Evolutionary conservation across 2,113 vertebrate species (phyloP), one percentile per base, ranked within the genome.

Genomic region (Pyrgilauda ruficollis): DNA sequence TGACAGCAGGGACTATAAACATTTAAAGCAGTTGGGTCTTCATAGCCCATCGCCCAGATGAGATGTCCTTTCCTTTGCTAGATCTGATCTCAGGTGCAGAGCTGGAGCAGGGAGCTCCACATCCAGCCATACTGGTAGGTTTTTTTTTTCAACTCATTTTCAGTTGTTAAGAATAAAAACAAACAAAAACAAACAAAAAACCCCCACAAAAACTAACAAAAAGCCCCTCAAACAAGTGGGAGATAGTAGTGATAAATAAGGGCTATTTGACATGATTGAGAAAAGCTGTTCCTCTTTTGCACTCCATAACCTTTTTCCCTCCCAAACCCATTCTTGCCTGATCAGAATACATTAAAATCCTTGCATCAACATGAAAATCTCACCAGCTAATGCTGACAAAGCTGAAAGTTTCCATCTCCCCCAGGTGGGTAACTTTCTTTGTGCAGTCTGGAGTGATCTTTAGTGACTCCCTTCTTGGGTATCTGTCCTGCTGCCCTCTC

Each of bases 11-110:
- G 70, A 44, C 59, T 50, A 35, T 11, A 47, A 94, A 79, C 43
- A 12, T 50, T 37, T 69, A 66, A 26, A 6, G 0, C 33, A 28
- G 14, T 23, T 75, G 84, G 56, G 19, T 91, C 84, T 88, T 66
- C 43, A 1, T 4, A 47, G 37, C 20, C 53, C 0, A 0, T 33
- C 52, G 50, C 56, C 39, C 55, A 15, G 58, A n/a, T 41, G 64
- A 78, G 43, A 47, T 10, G 2, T 20, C 31, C 84, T 12, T 30
- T 62, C 87, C 35, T 68, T n/a, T 67, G 28, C 47, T 79, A 14
- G 8, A 10, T 56, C 44, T 68, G 56, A 35, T 82, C 33, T 83
- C 55, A 46, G 63, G 49, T 50, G 55, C 68, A 37, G 37, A 37
- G 37, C 37, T 37, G 37, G 37, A 37, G 37, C 37, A 81, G 88